These are phyloP conservation scores for Pogonophryne albipinna DNA, from an alignment of 2,797 vertebrate species.

Conservation along the genomic window DNA sequence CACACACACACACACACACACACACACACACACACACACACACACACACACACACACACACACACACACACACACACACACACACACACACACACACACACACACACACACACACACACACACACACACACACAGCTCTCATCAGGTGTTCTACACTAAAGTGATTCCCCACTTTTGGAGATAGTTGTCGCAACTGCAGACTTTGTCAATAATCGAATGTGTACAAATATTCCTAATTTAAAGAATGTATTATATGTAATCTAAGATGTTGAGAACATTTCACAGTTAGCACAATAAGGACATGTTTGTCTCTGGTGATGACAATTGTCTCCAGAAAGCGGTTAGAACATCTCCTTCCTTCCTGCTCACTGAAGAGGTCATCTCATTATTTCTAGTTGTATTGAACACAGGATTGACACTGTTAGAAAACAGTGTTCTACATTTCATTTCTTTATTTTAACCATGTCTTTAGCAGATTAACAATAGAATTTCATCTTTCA, in stretches of 20 bases:
- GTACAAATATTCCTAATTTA: neutral
- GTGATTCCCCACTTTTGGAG: neutral
- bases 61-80: no score
- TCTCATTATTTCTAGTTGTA: constrained; percentile 13
- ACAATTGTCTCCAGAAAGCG: neutral
- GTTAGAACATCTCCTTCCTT: neutral
- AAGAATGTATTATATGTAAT: neutral
- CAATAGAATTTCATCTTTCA: neutral
- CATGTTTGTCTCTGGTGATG: neutral
- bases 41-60: no score
- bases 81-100: no score
- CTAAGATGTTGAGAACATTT: neutral
- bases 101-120: constrained; percentile 44
- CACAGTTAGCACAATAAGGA: neutral
- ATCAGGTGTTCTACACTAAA: neutral
- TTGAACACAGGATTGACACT: neutral
- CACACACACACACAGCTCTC: neutral
- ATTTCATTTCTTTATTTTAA: neutral
- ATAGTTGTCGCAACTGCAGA: neutral
- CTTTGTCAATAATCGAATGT: neutral
- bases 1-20: no score
- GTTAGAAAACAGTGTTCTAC: neutral
- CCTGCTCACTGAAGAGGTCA: constrained; percentile 23
- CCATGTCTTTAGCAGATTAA: neutral
- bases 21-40: no score